A percentile compares a stretch with the other conserved stretches of the same genome.
Evolutionary conservation across 2,797 vertebrate species (phyloP).

Genomic region (Gymnopithys bicolor): DNA sequence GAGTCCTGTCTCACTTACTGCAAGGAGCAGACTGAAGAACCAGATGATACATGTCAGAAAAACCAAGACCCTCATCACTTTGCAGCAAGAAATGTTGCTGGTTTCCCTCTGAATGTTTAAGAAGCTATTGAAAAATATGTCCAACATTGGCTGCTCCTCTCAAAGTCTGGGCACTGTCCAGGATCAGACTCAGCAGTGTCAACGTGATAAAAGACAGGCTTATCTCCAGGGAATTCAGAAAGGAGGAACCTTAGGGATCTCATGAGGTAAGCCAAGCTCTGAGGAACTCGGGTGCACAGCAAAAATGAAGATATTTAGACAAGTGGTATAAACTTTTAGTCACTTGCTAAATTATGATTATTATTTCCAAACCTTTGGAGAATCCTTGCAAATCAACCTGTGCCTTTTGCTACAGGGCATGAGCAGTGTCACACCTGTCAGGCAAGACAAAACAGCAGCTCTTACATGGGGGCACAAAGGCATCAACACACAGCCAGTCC

Average conservation of each 20-base stretch:
- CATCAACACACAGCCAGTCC: background rate
- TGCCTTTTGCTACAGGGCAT: background rate
- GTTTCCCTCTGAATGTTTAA: constrained; percentile 13
- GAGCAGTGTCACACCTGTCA: background rate
- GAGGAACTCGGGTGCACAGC: background rate
- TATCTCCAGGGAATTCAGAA: background rate
- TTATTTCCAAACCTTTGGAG: background rate
- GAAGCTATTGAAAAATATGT: constrained; percentile 8
- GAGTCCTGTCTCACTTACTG: background rate
- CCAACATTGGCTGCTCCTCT: background rate
- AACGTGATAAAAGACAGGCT: background rate
- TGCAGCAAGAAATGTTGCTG: background rate
- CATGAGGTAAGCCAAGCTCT: background rate
- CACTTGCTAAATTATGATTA: background rate
- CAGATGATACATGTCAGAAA: background rate
- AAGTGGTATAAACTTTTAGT: background rate
- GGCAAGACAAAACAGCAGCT: background rate
- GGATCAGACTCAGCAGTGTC: background rate
- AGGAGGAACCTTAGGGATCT: background rate
- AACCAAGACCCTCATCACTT: background rate
- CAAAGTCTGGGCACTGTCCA: constrained; percentile 4
- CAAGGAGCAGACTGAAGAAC: background rate
- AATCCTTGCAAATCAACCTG: background rate
- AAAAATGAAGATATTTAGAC: background rate
- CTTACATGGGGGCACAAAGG: background rate